Evolutionary conservation across 2,797 vertebrate species (phyloP), one percentile per base, ranked within the genome.

Genomic region (Enteromius anoplus): DNA sequence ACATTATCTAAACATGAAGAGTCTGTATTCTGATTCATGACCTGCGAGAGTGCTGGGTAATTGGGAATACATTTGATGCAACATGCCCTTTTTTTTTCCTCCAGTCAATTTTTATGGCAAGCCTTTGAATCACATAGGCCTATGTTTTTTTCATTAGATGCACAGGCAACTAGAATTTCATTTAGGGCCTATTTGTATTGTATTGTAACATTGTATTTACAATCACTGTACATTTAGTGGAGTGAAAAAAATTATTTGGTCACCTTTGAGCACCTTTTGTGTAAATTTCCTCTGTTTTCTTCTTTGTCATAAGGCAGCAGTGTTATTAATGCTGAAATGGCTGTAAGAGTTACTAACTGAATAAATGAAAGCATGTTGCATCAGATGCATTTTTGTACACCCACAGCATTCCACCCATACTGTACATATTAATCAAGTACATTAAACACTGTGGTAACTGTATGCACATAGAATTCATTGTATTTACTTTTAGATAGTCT

Each of bases 1-100:
- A 62, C 19, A 58, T 60, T 75, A 82, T 5, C 17, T 21, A 26
- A 68, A 58, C 81, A 62, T 32, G 17, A 75, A 79, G 32, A 51
- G 21, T 42, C 64, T 66, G 80, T 58, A 40, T 78, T 77, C 3
- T 47, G 69, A 78, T 80, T 32, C 66, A 71, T 70, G 78, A 72
- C 53, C 26, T 8, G 14, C 0, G 7, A 80, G 40, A 62, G 37
- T 45, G 37, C 10, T 21, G 19, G 51, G 51, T 60, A 72, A 81
- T 72, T 81, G 37, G 66, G 70, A 60, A 32, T 37, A 71, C n/a
- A 26, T 47, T 62, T 21, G 45, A 26, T 62, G 53, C n/a, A 62
- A 55, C 26, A 51, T 51, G 21, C 12, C 34, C 37, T 55, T 19
- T 19, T 49, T 45, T 10, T 62, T n/a, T 42, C 9, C 64, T 58